These are phyloP conservation scores for Kryphioiulus occultus DNA, from an alignment of 2,888 invertebrate genomes.

Conservation along the genomic window DNA sequence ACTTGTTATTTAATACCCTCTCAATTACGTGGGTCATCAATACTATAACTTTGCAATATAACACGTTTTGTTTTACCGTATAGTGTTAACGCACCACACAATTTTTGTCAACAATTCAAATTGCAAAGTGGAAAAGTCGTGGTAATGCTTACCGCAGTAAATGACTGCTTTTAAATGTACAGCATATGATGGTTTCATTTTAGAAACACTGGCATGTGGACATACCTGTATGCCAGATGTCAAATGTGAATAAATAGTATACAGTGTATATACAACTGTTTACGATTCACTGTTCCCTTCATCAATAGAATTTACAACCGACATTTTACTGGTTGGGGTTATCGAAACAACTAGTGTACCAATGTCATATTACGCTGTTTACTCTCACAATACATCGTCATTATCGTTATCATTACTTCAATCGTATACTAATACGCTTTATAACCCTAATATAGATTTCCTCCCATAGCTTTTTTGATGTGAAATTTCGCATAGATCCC, in stretches of 20 bases:
- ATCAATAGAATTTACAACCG: too few species aligned
- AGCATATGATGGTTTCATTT: neutral
- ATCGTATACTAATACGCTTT: neutral
- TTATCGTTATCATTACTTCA: neutral
- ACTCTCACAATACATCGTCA: neutral
- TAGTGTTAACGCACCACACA: too few species aligned
- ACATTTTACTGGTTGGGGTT: too few species aligned
- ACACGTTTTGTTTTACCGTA: too few species aligned
- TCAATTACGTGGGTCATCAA: too few species aligned
- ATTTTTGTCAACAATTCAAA: too few species aligned
- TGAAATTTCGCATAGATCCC: neutral
- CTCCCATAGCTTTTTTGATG: neutral
- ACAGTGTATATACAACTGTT: too few species aligned
- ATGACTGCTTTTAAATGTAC: neutral
- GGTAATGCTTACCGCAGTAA: too few species aligned
- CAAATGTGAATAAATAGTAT: neutral
- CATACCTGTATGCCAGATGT: neutral
- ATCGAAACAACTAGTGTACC: neutral
- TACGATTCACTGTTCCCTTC: too few species aligned
- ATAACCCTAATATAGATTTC: neutral
- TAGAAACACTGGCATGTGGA: neutral
- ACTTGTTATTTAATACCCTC: too few species aligned
- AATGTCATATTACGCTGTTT: neutral
- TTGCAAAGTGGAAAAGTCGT: too few species aligned
- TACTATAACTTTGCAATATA: too few species aligned